Percentiles rank a stretch among this genome's conserved stretches.
Conservation (phyloP, 2,888 invertebrate species). For the Fragum fragum region DNA sequence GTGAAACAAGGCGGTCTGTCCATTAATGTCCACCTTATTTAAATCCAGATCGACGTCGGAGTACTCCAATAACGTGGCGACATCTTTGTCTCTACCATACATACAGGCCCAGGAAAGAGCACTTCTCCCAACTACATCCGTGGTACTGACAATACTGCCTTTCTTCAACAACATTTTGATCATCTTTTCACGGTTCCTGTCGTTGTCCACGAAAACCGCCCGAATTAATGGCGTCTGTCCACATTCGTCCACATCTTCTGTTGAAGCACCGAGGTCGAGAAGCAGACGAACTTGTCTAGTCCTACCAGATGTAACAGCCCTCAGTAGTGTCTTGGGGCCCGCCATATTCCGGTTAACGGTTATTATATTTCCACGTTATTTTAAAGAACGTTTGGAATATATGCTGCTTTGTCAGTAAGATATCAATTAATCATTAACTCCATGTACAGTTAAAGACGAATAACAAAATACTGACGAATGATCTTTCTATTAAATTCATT, state of each 20-base stretch:
- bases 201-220: slow-evolving; percentile 69
- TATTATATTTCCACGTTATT: no score
- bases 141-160: slow-evolving; percentile 65
- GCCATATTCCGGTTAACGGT: no score
- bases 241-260: slow-evolving; percentile 70
- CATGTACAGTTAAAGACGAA: no score
- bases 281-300: slow-evolving; percentile 71
- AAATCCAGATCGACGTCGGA: slow-evolving; percentile 72
- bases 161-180: slow-evolving; percentile 63
- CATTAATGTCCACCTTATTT: slow-evolving; percentile 72
- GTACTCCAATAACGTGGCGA: slow-evolving; percentile 65
- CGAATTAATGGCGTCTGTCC: slow-evolving; percentile 74
- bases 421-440: no score
- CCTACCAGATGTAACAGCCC: slow-evolving; percentile 72
- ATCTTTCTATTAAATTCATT: no score
- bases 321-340: slow-evolving; percentile 62
- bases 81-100: slow-evolving; percentile 69
- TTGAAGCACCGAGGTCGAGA: slow-evolving; percentile 63
- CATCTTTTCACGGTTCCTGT: slow-evolving; percentile 62
- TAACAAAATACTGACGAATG: no score
- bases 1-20: slow-evolving; percentile 73
- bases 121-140: slow-evolving; percentile 71
- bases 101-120: slow-evolving; percentile 74
- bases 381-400: no score
- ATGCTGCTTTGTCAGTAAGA: no score